Base-by-base conservation (phyloP, 1,140 invertebrate genomes). In the Calephelis nemesis region DNA sequence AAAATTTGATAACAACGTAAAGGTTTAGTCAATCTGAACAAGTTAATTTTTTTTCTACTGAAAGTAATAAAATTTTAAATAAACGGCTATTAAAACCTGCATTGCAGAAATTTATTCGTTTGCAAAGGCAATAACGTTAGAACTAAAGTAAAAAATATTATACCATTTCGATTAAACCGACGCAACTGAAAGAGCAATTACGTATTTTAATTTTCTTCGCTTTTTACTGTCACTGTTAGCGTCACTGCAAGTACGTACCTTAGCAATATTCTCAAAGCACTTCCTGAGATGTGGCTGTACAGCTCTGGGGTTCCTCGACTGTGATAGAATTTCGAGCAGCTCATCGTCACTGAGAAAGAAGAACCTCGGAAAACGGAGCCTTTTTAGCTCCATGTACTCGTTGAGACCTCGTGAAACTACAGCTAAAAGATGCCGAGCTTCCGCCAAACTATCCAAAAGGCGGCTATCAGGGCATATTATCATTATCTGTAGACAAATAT, bases 321-420 rank as follows among this genome's bases (percentile, higher is more conserved):
- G 95, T 0, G 95, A 95, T 5, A 97, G 89, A 68, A 97, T 96
- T 81, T 96, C 95, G 45, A 97, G 84, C 7, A 97, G 90, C 74
- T 96, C 96, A 74, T 96, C 95, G 77, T 97, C 95, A 73, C 95
- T 96, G 71, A 96, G 93, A 86, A 97, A 96, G 89, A 95, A 97
- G 81, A 97, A 95, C 54, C 95, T 84, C 45, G 96, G 96, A 87
- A 97, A 96, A 9, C 93, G 81, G 40, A 93, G 92, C 30, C 96
- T 83, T 84, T 96, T 96, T 11, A 94, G 93, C 77, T 96, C 95
- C 83, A 96, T 92, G 85, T 96, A 96, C 72, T 96, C 95, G 39
- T 94, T 93, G 4, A 97, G 92, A 1, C 96, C 95, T 74, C 95
- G 95, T 72, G 96, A 93, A 2, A 96, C 95, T 11, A 95, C 92